A percentile compares a stretch with the other conserved stretches of the same genome.
These are phyloP conservation scores for Hydriomena furcata DNA, from an alignment of 2,888 invertebrate genomes.

Conservation along the genomic window DNA sequence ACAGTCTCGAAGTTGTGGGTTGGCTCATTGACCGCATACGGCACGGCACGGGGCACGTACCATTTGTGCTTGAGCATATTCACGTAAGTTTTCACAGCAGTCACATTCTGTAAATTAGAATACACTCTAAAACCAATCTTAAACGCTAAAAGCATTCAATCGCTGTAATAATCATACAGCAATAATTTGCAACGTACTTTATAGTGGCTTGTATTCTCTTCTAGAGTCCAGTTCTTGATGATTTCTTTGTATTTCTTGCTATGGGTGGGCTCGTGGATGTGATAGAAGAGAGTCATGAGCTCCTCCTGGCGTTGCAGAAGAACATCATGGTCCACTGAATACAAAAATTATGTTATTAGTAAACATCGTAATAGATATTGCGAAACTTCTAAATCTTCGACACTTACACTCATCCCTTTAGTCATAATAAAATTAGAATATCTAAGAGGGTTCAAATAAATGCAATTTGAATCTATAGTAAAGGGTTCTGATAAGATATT, in stretches of 20 bases:
- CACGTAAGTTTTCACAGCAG: slow-evolving; percentile 81
- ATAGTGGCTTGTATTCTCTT: slow-evolving; percentile 76
- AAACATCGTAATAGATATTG: no score
- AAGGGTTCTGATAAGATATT: no score
- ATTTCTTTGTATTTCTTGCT: slow-evolving; percentile 75
- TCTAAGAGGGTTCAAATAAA: neutral
- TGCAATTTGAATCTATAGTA: no score
- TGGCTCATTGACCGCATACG: slow-evolving; percentile 83
- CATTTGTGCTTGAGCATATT: slow-evolving; percentile 78
- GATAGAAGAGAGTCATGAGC: slow-evolving; percentile 70
- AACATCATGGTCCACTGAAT: slow-evolving; percentile 77
- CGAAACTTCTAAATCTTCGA: no score
- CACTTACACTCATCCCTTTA: no score
- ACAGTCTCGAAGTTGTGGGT: slow-evolving; percentile 85
- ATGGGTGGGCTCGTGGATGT: slow-evolving; percentile 84
- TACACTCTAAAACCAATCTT: neutral
- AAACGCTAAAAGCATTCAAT: neutral
- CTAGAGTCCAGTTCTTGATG: slow-evolving; percentile 76
- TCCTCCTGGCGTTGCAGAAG: slow-evolving; percentile 67
- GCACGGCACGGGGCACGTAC: slow-evolving; percentile 81
- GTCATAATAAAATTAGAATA: no score
- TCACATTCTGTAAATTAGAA: slow-evolving; percentile 69
- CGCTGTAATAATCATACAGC: no score
- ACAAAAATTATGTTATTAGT: slow-evolving; percentile 26
- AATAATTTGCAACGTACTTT: slow-evolving; percentile 68